These are phyloP conservation scores for Threskiornis aethiopicus DNA, from an alignment of 2,797 vertebrate species.

Conservation along the genomic window DNA sequence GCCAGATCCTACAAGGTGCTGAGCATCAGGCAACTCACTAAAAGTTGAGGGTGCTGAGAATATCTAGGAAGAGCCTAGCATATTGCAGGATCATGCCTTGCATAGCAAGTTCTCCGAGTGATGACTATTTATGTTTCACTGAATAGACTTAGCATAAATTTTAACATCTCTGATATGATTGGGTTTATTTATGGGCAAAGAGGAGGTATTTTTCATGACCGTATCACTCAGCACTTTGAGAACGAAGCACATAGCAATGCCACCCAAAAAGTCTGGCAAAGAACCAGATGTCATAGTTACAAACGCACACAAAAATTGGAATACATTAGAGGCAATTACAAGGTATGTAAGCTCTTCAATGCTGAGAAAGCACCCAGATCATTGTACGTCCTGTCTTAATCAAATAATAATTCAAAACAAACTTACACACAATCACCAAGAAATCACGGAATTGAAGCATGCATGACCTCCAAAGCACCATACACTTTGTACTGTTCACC, in stretches of 20 bases:
- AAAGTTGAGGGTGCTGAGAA: constrained; percentile 7
- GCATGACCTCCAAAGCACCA: not conserved
- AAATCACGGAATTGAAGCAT: not conserved
- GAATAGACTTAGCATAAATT: constrained; percentile 71
- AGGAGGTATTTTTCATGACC: constrained; percentile 13
- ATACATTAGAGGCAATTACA: constrained; percentile 18
- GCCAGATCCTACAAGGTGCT: not conserved
- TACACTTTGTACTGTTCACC: not conserved
- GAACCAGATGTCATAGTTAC: constrained; percentile 30
- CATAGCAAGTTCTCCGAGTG: constrained; percentile 54
- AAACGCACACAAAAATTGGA: not conserved
- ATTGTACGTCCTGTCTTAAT: not conserved
- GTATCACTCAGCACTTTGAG: constrained; percentile 14
- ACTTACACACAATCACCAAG: not conserved
- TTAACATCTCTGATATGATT: not conserved
- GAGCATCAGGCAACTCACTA: constrained; percentile 9
- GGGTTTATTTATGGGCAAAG: not conserved
- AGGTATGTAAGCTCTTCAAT: constrained; percentile 14
- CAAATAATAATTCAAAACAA: not conserved
- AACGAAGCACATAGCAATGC: not conserved
- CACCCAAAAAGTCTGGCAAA: constrained; percentile 54
- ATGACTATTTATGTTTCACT: constrained; percentile 62
- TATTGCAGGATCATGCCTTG: constrained; percentile 56
- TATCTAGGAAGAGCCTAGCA: constrained; percentile 21
- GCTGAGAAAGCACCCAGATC: not conserved